Evolutionary conservation across 2,113 vertebrate genomes (phyloP), one percentile per base, ranked within the genome.

Genomic region (Paralichthys olivaceus): DNA sequence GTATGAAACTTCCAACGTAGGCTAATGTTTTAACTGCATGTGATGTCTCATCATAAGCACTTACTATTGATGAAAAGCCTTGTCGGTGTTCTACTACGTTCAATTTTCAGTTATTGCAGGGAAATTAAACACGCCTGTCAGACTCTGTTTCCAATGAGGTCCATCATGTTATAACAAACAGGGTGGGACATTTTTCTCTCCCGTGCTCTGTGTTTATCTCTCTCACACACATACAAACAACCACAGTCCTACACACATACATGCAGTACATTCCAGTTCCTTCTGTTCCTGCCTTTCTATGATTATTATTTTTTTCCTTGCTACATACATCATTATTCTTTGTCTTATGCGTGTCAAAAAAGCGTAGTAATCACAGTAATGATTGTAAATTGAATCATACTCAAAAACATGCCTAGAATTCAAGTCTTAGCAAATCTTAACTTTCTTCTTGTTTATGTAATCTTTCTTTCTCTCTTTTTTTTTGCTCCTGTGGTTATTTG

Each of bases 41-140:
- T 65, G 57, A 70, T 45, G 65, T 37, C 77, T 86, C 65, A 87
- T 84, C 75, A 86, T 76, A 23, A 72, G 79, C 79, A 87, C 54
- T 81, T 80, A 84, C 69, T 28, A 63, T 53, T 89, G 85, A 91
- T 90, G 86, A 82, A 89, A 90, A 84, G 78, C 77, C 64, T 0
- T 84, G 77, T 88, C 75, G 11, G 34, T 55, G 71, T 90, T 81
- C 75, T 80, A 72, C 75, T 29, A 65, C 75, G 63, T 92, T 91
- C 69, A 84, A 83, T 92, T 86, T 92, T 89, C 60, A 56, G 62
- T 86, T 91, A 87, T 91, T 88, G 83, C 80, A 49, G 49, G 80
- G 69, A 91, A 91, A 93, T 93, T 90, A 89, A 93, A 91, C 80
- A 83, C 53, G 54, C 65, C 81, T 91, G 89, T 90, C 92, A 85